These are phyloP conservation scores for Heliconius himera DNA, from an alignment of 1,140 invertebrate species.

Conservation along the genomic window DNA sequence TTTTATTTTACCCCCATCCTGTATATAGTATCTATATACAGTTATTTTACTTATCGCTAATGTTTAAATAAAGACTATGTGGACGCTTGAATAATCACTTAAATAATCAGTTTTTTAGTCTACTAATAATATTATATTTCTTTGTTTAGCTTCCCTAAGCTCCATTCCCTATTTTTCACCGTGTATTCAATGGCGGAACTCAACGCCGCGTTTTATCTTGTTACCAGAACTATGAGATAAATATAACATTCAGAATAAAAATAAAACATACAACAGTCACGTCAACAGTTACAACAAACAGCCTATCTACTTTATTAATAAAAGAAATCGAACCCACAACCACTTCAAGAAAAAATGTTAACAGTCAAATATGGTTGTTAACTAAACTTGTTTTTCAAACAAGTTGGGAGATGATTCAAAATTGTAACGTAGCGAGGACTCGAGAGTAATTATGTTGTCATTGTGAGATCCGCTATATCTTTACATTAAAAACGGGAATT, in stretches of 20 bases:
- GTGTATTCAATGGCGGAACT: not conserved
- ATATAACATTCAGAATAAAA: no score
- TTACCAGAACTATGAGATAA: not conserved
- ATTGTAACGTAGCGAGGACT: slow-evolving; percentile 23
- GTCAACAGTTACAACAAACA: no score
- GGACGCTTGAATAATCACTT: no score
- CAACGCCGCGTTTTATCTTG: not conserved
- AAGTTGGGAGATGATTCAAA: slow-evolving; percentile 37
- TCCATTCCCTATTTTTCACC: not conserved
- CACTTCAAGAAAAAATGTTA: not conserved
- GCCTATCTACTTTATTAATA: no score
- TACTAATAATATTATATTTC: no score
- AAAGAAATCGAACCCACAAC: not conserved
- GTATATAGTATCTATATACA: not conserved
- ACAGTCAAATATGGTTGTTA: not conserved
- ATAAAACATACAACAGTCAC: no score
- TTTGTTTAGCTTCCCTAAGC: no score
- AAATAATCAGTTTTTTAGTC: no score
- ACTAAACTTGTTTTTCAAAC: slow-evolving; percentile 20
- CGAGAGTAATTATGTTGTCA: slow-evolving; percentile 49
- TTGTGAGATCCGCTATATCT: slow-evolving; percentile 41
- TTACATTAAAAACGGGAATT: slow-evolving; percentile 23
- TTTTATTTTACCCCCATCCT: not conserved
- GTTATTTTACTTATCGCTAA: not conserved
- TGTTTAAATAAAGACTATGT: no score